Conservation (phyloP, 2,797 vertebrate genomes). For the Glyptemys insculpta region DNA sequence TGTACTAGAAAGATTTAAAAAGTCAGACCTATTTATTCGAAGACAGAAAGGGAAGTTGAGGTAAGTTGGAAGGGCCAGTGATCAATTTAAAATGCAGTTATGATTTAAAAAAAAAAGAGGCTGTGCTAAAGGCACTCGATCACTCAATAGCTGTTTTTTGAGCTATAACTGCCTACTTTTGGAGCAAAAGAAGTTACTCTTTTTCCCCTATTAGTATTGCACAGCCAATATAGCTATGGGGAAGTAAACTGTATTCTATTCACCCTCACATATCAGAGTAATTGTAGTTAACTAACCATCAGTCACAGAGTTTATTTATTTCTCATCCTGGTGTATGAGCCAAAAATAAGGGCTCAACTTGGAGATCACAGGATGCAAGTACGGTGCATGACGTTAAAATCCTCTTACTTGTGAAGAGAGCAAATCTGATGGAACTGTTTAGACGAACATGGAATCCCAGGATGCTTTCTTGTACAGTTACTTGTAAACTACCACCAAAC, state of each 20-base stretch:
- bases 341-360: conserved; percentile 48
- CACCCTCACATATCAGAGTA: not conserved
- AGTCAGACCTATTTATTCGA: not conserved
- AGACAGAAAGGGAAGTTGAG: conserved; percentile 11
- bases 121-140: not conserved
- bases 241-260: conserved; percentile 24
- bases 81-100: not conserved
- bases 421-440: conserved; percentile 2
- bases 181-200: not conserved
- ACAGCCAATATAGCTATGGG: not conserved
- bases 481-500: not conserved
- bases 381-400: not conserved
- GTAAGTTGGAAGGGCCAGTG: conserved; percentile 27
- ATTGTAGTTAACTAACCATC: not conserved
- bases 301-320: conserved; percentile 42
- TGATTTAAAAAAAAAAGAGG: not conserved
- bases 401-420: not conserved
- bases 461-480: not conserved
- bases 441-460: not conserved
- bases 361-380: conserved; percentile 17
- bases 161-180: not conserved
- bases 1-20: not conserved
- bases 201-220: not conserved
- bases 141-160: not conserved
- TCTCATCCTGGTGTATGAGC: not conserved